Evolutionary conservation across 1,140 invertebrate genomes (phyloP), one percentile per base, ranked within the genome.

Genomic region (Euura saliciscinereae): DNA sequence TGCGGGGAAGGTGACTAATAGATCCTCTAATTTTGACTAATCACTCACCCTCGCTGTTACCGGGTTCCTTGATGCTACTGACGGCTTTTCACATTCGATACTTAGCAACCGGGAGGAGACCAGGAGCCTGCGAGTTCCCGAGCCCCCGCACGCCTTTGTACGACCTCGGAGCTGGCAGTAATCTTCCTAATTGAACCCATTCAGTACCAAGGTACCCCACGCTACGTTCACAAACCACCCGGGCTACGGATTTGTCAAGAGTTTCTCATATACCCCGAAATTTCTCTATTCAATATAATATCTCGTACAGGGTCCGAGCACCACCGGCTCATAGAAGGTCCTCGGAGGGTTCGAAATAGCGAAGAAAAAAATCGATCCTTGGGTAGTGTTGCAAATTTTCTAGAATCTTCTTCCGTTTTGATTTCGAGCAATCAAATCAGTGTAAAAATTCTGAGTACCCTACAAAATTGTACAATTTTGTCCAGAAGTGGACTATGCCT

Each of bases 1-100:
- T 10, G 2, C 51, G 13, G 1, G 51, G 13, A 13, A 46, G 45
- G 72, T 78, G 73, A 75, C 77, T 79, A 77, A 75, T 78, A 73
- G 45, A 73, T 73, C 77, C 74, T 77, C 71, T 77, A 80, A 81
- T 81, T 80, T 76, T 79, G 74, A 76, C 78, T 80, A 81, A 82
- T 80, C 71, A 72, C 28, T 59, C 51, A 51, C 68, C 59, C 65
- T 64, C 68, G 42, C 51, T 28, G 43, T 5, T 13, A 71, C 51
- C 72, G 6, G n/a, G 42, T 28, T 66, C 13, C 13, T 71, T 77
- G 72, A 79, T 75, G 65, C 44, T 6, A 44, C 68, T 69, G 71
- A 69, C 45, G 74, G 77, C 65, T 77, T 74, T 76, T 74, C 66
- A 68, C 70, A 65, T 68, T 71, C 74, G 76, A 79, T 73, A 69